phyloP scores from a whole-genome alignment of 2,113 vertebrate species.

The Dipodomys ordii region DNA sequence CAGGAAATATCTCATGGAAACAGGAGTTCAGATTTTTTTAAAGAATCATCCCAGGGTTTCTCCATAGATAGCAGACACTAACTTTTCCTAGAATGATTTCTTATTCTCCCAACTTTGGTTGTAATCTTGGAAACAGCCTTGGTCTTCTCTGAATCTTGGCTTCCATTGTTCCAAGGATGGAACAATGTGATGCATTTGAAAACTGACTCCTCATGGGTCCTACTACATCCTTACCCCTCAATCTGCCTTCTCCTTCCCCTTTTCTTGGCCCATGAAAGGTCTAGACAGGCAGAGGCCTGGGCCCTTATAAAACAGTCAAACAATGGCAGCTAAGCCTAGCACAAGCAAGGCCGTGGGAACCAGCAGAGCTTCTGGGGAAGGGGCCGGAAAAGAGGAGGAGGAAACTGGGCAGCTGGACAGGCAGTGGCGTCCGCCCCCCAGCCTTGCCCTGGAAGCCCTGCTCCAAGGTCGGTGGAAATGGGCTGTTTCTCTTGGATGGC shows the following conservation, averaged over 20 bases:
- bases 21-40: neutral
- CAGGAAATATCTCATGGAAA: neutral
- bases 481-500: slow-evolving; percentile 75
- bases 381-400: slow-evolving; percentile 60
- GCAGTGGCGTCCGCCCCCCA: slow-evolving; percentile 9
- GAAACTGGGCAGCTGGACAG: slow-evolving; percentile 35
- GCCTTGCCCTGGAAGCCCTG: slow-evolving; percentile 77
- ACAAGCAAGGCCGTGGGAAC: slow-evolving; percentile 63
- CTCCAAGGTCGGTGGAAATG: slow-evolving; percentile 54
- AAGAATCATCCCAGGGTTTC: neutral
- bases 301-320: slow-evolving; percentile 42
- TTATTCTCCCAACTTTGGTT: neutral
- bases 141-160: neutral
- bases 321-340: neutral
- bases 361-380: neutral
- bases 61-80: neutral
- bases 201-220: neutral
- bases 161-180: neutral
- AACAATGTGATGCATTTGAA: neutral
- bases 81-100: neutral
- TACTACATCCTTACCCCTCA: neutral
- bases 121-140: neutral
- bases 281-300: neutral
- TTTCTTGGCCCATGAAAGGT: neutral
- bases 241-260: neutral